A percentile compares a stretch with the other conserved stretches of the same genome.
Conservation (phyloP, 2,888 invertebrate genomes). For the Cheilosia pagana region DNA sequence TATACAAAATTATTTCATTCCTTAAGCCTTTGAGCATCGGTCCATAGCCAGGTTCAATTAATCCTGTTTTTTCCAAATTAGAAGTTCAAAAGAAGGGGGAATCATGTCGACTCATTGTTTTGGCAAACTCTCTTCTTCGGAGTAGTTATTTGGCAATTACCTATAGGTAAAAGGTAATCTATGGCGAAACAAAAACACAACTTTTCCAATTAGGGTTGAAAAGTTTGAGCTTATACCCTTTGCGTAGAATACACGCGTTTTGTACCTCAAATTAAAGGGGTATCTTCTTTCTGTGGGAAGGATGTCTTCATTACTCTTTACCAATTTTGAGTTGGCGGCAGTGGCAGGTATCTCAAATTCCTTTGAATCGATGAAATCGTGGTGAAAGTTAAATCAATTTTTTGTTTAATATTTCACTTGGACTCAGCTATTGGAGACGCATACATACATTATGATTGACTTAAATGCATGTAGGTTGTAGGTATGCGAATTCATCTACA, state of each 20-base stretch:
- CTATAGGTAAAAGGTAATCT: neutral
- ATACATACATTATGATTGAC: too few species aligned
- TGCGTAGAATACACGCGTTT: neutral
- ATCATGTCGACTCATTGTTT: neutral
- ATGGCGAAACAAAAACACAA: neutral
- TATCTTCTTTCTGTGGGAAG: too few species aligned
- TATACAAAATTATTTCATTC: too few species aligned
- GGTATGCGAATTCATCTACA: too few species aligned
- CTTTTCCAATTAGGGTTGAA: conserved; percentile 10
- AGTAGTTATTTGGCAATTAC: conserved; percentile 3
- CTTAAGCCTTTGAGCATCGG: too few species aligned
- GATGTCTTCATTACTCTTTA: neutral
- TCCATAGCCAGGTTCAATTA: too few species aligned
- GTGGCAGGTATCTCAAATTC: too few species aligned
- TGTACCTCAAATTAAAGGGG: neutral
- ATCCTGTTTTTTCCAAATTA: neutral
- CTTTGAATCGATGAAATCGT: neutral
- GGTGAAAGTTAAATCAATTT: too few species aligned
- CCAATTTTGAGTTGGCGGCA: neutral
- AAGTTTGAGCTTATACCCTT: neutral
- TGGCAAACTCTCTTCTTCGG: neutral
- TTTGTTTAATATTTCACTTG: too few species aligned
- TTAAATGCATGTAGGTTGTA: too few species aligned
- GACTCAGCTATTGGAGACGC: too few species aligned
- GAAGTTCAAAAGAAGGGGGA: neutral